Base-by-base conservation (phyloP, 2,113 vertebrate species). In the Aegithalos caudatus region DNA sequence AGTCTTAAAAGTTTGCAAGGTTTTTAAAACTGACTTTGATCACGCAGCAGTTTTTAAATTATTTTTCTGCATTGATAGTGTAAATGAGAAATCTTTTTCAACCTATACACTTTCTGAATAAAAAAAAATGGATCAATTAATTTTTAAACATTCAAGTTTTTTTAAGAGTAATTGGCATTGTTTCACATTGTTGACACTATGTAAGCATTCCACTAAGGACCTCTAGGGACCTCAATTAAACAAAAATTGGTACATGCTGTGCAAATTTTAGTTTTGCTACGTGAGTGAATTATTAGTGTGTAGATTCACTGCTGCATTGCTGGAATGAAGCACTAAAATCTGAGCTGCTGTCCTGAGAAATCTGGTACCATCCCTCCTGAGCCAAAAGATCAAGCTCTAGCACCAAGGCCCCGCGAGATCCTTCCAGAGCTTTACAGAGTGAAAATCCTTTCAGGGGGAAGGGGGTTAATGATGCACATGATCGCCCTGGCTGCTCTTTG, bases 401-500 rank as follows among this genome's bases (percentile, higher is more conserved):
- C 14, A 17, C 11, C 14, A 42, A 22, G 11, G 38, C 17, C 77
- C 40, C 16, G 8, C 0, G 0, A 21, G 0, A 1, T 70, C 37
- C 8, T 56, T 47, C 13, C 9, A 29, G 83, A 81, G 35, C 16
- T 60, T 51, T 16, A 17, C 20, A 48, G 50, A 40, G 12, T 24
- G 28, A 48, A 79, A 88, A 29, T 13, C 11, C 19, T 35, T 64
- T 56, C 35, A 54, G 57, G 14, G 3, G 0, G 38, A 28, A 88
- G 44, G 17, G 4, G 2, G 33, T 50, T 64, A 74, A 37, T n/a
- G 42, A 24, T 72, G 29, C 2, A 0, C 1, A 0, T 17, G 21
- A 56, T 38, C 12, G 64, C 21, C 8, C 18, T 42, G 73, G 16
- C 35, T 57, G 29, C 21, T 64, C 13, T 60, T 79, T 51, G 22